A percentile compares a stretch with the other conserved stretches of the same genome.
Conservation (phyloP, 1,140 invertebrate genomes). For the Drosophila bocqueti region DNA sequence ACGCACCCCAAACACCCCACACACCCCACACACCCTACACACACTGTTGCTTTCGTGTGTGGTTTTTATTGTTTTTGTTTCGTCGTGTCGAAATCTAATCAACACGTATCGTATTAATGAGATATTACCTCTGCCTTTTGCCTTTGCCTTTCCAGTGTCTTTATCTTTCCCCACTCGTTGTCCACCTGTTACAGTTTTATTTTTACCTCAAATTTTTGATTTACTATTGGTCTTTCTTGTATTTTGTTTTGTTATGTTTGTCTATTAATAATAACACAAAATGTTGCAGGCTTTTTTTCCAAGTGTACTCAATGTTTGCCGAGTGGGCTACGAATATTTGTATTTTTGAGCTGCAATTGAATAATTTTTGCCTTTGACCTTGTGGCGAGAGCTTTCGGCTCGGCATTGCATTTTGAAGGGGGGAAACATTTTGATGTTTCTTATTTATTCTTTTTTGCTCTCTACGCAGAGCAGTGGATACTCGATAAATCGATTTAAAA, state of each 20-base stretch:
- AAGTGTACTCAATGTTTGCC: constrained; percentile 22
- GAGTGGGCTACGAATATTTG: constrained; percentile 3
- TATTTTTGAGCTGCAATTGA: constrained; percentile 31
- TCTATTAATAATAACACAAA: not conserved
- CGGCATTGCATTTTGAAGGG: constrained; percentile 13
- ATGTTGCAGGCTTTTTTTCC: not conserved
- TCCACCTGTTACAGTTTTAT: constrained; percentile 15
- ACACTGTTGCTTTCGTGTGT: not conserved
- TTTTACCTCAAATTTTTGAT: not conserved
- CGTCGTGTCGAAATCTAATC: constrained; percentile 76
- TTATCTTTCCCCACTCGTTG: constrained; percentile 36
- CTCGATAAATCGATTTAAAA: not conserved
- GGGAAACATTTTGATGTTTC: not conserved
- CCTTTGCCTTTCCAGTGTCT: constrained; percentile 51
- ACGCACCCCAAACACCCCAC: constrained; percentile 22
- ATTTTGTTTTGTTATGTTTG: not conserved
- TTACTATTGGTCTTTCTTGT: not conserved
- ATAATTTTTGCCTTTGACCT: constrained; percentile 55
- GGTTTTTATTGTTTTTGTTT: constrained; percentile 5
- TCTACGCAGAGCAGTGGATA: constrained; percentile 3
- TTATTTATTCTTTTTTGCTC: not conserved
- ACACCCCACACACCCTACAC: constrained; percentile 17
- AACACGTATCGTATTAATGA: constrained; percentile 74
- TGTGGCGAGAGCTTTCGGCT: constrained; percentile 38
- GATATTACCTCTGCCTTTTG: constrained; percentile 52